Conservation (phyloP, 2,888 invertebrate species). For the Camptogramma bilineatum region DNA sequence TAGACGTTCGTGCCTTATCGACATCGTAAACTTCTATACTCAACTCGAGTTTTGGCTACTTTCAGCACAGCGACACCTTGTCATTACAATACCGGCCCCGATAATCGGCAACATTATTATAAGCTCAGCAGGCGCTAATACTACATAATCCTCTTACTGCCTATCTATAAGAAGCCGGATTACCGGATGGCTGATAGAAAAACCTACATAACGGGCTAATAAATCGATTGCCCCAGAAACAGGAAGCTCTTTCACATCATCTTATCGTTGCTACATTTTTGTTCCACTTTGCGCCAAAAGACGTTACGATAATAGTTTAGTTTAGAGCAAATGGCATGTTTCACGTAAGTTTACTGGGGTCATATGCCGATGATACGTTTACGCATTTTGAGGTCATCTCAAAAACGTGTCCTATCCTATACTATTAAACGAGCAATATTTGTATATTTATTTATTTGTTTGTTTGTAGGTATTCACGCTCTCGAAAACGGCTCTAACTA, state of each 20-base stretch:
- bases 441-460: no score
- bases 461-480: no score
- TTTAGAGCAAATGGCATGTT: conserved; percentile 20
- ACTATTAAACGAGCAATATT: no score
- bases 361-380: background rate
- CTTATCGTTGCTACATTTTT: conserved; percentile 42
- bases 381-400: conserved; percentile 4
- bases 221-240: conserved; percentile 49
- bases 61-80: conserved; percentile 56
- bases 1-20: conserved; percentile 73
- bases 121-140: conserved; percentile 49
- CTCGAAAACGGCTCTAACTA: no score
- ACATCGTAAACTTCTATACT: conserved; percentile 52
- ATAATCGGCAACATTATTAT: conserved; percentile 45
- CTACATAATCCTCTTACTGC: conserved; percentile 46
- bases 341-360: conserved; percentile 1
- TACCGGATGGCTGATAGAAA: conserved; percentile 46
- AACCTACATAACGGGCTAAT: conserved; percentile 45
- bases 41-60: conserved; percentile 41
- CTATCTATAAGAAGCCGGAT: conserved; percentile 45
- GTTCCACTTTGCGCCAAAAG: conserved; percentile 21
- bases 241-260: conserved; percentile 46
- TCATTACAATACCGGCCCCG: conserved; percentile 43
- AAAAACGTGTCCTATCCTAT: background rate
- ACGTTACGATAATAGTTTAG: conserved; percentile 19